Evolutionary conservation across 2,888 invertebrate genomes (phyloP).

Genomic region (Minunthozetes semirufus): DNA sequence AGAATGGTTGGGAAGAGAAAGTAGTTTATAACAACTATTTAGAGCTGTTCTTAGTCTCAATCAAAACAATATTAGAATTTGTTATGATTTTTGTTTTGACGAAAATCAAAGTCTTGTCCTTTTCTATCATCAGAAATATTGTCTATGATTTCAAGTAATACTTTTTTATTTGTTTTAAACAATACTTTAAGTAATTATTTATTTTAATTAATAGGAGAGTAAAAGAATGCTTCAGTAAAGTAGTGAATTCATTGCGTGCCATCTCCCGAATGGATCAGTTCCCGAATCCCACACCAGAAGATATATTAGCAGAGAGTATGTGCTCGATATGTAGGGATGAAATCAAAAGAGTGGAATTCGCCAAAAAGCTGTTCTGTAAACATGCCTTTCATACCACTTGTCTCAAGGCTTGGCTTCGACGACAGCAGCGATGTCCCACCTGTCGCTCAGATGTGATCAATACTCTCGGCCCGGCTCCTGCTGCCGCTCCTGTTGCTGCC

Average conservation of each 20-base stretch:
- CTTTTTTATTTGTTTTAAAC: background rate
- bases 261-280: background rate
- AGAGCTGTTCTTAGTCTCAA: background rate
- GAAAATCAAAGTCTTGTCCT: background rate
- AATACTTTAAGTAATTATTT: background rate
- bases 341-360: background rate
- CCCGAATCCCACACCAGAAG: background rate
- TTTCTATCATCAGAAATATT: background rate
- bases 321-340: background rate
- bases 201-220: background rate
- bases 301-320: background rate
- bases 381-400: background rate
- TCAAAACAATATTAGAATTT: background rate
- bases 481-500: too few relatives aligned
- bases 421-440: background rate
- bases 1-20: background rate
- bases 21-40: background rate
- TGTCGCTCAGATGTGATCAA: constrained; percentile 5
- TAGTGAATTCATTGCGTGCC: background rate
- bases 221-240: background rate
- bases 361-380: background rate
- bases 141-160: background rate
- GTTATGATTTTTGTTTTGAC: background rate
- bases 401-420: background rate
- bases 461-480: background rate